Evolutionary conservation across 2,113 vertebrate species (phyloP).

Genomic region (Clarias magur): DNA sequence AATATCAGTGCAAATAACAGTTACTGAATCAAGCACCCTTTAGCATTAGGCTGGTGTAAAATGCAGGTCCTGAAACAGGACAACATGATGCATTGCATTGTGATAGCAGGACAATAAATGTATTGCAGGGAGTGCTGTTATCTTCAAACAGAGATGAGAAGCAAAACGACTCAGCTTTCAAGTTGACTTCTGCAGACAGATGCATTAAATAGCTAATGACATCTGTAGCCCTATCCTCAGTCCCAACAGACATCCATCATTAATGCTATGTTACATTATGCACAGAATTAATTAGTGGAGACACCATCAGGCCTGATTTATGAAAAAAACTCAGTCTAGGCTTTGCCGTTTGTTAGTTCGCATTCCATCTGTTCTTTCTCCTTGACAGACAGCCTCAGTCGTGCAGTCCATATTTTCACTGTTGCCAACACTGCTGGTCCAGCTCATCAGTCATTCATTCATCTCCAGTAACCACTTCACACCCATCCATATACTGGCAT

Average conservation of each 20-base stretch:
- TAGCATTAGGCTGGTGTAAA: not conserved
- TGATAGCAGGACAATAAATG: constrained; percentile 23
- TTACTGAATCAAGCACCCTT: not conserved
- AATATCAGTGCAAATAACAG: not conserved
- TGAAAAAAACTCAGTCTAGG: constrained; percentile 22
- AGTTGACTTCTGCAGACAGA: constrained; percentile 22
- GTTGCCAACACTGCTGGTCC: not conserved
- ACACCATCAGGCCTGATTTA: constrained; percentile 38
- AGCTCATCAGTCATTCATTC: constrained; percentile 2
- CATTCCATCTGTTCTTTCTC: constrained; percentile 10
- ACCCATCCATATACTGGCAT: not conserved
- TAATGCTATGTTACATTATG: constrained; percentile 54
- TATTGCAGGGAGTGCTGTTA: constrained; percentile 6
- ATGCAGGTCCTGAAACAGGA: not conserved
- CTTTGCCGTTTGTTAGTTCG: constrained; percentile 29
- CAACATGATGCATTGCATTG: not conserved
- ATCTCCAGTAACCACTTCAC: not conserved
- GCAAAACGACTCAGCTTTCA: constrained; percentile 29
- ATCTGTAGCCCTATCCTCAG: constrained; percentile 33
- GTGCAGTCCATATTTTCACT: constrained; percentile 4
- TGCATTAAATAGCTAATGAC: constrained; percentile 44
- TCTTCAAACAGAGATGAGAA: constrained; percentile 28
- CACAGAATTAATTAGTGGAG: constrained; percentile 52
- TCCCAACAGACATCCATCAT: constrained; percentile 48
- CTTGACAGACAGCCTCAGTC: not conserved